Base-by-base conservation (phyloP, 1,140 invertebrate genomes). In the Temnothorax curvispinosus region DNA sequence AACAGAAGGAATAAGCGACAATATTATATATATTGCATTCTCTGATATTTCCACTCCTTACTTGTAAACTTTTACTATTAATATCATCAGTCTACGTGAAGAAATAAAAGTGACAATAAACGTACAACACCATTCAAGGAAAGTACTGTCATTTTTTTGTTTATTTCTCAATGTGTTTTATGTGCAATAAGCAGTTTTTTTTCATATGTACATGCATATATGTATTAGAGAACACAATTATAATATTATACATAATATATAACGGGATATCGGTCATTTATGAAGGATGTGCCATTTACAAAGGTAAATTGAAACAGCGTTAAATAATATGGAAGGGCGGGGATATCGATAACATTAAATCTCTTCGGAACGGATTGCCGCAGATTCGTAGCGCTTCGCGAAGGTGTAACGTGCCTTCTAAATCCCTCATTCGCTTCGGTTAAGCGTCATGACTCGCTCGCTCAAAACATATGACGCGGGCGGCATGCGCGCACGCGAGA, bases 341-440 rank as follows among this genome's bases (percentile, higher is more conserved):
- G 21, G 41, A 81, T 81, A 81, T 81, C 78, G 78, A 56, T 47
- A 81, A 72, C 65, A 41, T 71, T 78, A 78, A 78, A 56, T 81
- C 78, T 58, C 65, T 71, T 81, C 5, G 78, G 65, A 81, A 72
- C 21, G 21, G 78, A 81, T 81, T 56, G 56, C 77, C 47, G 47
- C 47, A 32, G 15, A 64, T 21, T 69, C 76, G 41, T 41, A 44
- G 44, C 18, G 47, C 77, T 27, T 38, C 18, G 62, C 27, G 7
- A n/a, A 77, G 62, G 8, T 54, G 44, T 52, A 60, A 74, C 54
- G 52, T 47, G 69, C 80, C 82, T 87, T 85, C 86, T 74, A 85
- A 87, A 87, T 85, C 60, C 50, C 41, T 84, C 58, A 87, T 85
- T 87, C 80, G 86, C 50, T 67, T 65, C 80, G 69, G 50, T 76